Conservation (phyloP, 2,888 invertebrate species). For the Papilio demoleus region DNA sequence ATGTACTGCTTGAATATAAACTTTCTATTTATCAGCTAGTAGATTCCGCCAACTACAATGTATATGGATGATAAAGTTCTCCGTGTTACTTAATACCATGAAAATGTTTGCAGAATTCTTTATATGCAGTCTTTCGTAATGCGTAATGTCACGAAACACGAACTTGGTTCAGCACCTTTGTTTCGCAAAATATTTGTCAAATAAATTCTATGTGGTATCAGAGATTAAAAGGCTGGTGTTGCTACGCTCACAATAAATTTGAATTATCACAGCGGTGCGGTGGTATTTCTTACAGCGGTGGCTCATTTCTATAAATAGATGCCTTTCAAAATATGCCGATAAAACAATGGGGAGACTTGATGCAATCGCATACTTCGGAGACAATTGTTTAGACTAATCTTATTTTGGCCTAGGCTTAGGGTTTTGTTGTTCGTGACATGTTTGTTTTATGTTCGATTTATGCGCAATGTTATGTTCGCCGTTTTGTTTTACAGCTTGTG, state of each 20-base stretch:
- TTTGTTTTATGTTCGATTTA: constrained; percentile 30
- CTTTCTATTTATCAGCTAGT: background rate
- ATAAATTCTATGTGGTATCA: constrained; percentile 42
- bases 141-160: constrained; percentile 8
- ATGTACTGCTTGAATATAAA: no score
- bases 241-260: constrained; percentile 41
- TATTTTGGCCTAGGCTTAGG: constrained; percentile 35
- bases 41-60: background rate
- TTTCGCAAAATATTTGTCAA: constrained; percentile 42
- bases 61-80: background rate
- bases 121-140: constrained; percentile 8
- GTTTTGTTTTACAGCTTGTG: constrained; percentile 13
- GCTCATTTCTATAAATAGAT: constrained; percentile 48
- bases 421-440: constrained; percentile 32
- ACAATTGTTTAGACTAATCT: constrained; percentile 42
- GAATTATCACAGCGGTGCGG: constrained; percentile 42
- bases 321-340: constrained; percentile 46
- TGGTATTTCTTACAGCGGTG: constrained; percentile 45
- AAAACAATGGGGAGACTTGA: constrained; percentile 42
- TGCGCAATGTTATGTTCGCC: constrained; percentile 4
- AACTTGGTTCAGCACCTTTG: constrained; percentile 32
- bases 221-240: constrained; percentile 42
- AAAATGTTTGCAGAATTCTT: constrained; percentile 5
- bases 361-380: constrained; percentile 40
- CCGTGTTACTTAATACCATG: background rate